Conservation (phyloP, 1,140 invertebrate species). For the Penaeus chinensis region DNA sequence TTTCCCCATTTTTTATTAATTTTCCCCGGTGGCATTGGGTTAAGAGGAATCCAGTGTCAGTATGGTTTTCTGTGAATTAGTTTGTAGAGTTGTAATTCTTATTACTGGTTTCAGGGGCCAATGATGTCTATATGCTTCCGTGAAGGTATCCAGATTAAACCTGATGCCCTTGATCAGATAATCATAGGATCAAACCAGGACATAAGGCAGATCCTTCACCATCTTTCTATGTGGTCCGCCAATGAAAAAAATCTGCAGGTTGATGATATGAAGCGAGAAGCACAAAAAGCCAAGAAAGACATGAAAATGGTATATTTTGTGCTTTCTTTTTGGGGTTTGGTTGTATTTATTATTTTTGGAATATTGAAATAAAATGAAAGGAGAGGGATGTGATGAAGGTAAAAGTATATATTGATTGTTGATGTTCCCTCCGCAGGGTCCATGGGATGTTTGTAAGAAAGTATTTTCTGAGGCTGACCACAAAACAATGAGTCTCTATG, state of each 20-base stretch:
- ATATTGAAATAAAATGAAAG: neutral
- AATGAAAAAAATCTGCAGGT: conserved; percentile 69
- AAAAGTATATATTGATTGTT: neutral
- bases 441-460: conserved; percentile 92
- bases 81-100: too few relatives aligned
- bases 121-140: conserved; percentile 93
- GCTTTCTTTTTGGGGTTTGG: neutral
- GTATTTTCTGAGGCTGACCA: conserved; percentile 89
- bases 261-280: conserved; percentile 71
- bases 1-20: too few relatives aligned
- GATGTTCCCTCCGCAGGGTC: conserved; percentile 74
- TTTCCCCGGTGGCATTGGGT: too few relatives aligned
- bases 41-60: too few relatives aligned
- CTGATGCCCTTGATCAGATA: conserved; percentile 83
- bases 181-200: conserved; percentile 92
- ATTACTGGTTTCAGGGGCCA: conserved; percentile 73
- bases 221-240: conserved; percentile 83
- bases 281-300: conserved; percentile 78
- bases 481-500: conserved; percentile 82
- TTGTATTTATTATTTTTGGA: neutral
- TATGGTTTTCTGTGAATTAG: too few relatives aligned
- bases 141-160: conserved; percentile 86
- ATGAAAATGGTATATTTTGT: conserved; percentile 77
- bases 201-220: conserved; percentile 91
- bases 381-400: neutral